Evolutionary conservation across 2,797 vertebrate genomes (phyloP), one percentile per base, ranked within the genome.

Genomic region (Premnoplex brunnescens): DNA sequence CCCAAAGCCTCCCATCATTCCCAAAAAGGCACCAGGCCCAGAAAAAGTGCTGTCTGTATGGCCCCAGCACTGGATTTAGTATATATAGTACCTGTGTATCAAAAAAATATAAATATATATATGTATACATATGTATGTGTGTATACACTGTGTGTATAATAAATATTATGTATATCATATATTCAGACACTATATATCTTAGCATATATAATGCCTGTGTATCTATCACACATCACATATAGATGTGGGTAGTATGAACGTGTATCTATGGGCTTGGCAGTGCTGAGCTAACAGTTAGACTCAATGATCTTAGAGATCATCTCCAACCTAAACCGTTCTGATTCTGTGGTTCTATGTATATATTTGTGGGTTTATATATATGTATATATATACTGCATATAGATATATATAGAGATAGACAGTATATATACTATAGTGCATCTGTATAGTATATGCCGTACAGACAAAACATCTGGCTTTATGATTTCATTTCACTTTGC

Each of bases 381-480:
- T 26, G 10, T 36, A 12, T 41, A 27, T 39, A 26, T 6, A 62
- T 15, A 27, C n/a, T 14, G 11, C 16, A 30, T 14, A 41, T 17
- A 36, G 2, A 56, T 8, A 19, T 6, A 21, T 7, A 30, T 4
- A 16, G 2, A 32, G 14, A 16, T 1, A 32, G 14, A 10, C 22
- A 19, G 12, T 20, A 6, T 62, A 59, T 72, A 19, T 22, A 14
- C 3, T 20, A 7, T 11, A 28, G 21, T 23, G 8, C 28, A 4
- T 20, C 21, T 15, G 5, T 12, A 26, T 12, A 8, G 7, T 15
- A 46, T 30, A 5, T 49, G 32, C 12, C 18, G 2, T n/a, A 30
- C 13, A 54, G 36, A 54, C 46, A 67, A 89, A 71, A 85, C 94
- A 69, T 81, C 71, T 96, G 93, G 73, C 59, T 95, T 93, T 88